Evolutionary conservation across 2,888 invertebrate genomes (phyloP), one percentile per base, ranked within the genome.

Genomic region (Andrena marginata): DNA sequence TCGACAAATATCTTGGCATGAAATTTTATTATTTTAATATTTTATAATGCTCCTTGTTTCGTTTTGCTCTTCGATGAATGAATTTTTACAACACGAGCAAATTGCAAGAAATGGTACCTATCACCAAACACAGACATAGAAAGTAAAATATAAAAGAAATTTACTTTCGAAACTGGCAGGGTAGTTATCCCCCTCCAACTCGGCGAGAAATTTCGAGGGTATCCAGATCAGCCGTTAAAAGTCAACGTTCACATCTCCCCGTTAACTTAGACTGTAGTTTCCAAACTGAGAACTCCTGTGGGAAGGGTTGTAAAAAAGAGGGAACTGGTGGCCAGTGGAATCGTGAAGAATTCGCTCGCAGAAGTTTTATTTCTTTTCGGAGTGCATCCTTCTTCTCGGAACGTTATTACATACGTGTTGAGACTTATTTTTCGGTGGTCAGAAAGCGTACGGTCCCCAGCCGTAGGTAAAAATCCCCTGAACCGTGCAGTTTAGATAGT

Each of bases 351-450:
- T 85, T 68, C 42, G 10, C 59, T 63, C 35, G 56, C 62, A 51
- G 73, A 73, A 71, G 71, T 79, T 82, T 71, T 73, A 71, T 77
- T 83, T 75, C 70, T 33, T 67, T 35, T 42, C 51, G 62, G 42
- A 31, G 69, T 23, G 72, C 62, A 67, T 83, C 65, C 73, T 75
- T 77, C 16, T 42, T 56, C 70, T 13, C 56, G 67, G 48, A 69
- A 77, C 69, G 33, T 69, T 67, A 42, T 74, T 74, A 77, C 42
- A 42, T 42, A 42, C 69, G 59, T 60, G 79, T 74, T 68, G 77
- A 73, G 79, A 86, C 77, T 82, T 86, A 82, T 82, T 82, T 77
- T 82, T 73, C 77, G 68, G 60, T 54, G 81, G 64, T 77, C 73
- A 62, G 76, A 42, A 71, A 77, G 83, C 75, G 63, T 59, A 72